Evolutionary conservation across 2,888 invertebrate species (phyloP).

Genomic region (Seladonia tumulorum): DNA sequence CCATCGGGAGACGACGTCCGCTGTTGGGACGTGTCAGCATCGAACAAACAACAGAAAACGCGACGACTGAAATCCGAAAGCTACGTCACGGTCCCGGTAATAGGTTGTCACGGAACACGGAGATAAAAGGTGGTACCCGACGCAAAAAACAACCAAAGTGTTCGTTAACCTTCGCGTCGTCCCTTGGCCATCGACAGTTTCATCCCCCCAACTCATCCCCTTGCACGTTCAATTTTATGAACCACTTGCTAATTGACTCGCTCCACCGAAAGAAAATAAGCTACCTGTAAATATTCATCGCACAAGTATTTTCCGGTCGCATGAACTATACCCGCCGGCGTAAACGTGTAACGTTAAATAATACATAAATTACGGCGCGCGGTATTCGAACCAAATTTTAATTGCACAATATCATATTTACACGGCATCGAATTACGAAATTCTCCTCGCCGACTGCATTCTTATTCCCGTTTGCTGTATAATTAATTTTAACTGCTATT

Average conservation of each 20-base stretch:
- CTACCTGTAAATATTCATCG: not conserved
- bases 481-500: not conserved
- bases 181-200: not conserved
- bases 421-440: not conserved
- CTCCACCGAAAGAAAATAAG: not conserved
- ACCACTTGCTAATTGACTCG: not conserved
- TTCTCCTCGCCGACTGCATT: not conserved
- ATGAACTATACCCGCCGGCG: not conserved
- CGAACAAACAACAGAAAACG: constrained; percentile 23
- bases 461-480: not conserved
- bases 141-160: not conserved
- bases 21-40: constrained; percentile 17
- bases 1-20: constrained; percentile 19
- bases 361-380: not conserved
- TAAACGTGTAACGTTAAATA: not conserved
- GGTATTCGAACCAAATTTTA: too few species aligned
- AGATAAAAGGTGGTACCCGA: constrained; percentile 24
- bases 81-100: constrained; percentile 32
- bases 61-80: constrained; percentile 35
- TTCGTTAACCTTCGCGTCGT: not conserved
- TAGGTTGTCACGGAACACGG: constrained; percentile 18
- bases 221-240: not conserved
- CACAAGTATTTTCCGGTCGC: not conserved
- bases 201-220: too few species aligned
- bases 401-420: not conserved